Evolutionary conservation across 2,888 invertebrate species (phyloP).

Genomic region (Oscheius sp.): DNA sequence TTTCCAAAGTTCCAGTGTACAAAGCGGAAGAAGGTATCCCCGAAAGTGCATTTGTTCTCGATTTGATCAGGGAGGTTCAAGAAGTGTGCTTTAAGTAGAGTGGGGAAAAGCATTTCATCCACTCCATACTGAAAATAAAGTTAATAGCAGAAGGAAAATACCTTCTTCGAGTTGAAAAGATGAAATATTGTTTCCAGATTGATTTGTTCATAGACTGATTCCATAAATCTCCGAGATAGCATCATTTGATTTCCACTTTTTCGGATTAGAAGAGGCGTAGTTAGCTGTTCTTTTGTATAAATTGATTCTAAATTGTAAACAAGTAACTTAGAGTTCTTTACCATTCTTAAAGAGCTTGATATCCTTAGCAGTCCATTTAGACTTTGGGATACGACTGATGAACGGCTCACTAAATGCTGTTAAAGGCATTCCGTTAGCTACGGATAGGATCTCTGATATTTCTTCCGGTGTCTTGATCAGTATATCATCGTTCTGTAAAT

Average conservation of each 20-base stretch:
- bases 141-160: background rate
- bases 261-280: background rate
- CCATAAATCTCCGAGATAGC: slow-evolving; percentile 7
- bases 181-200: background rate
- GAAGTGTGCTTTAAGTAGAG: background rate
- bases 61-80: slow-evolving; percentile 22
- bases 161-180: slow-evolving; percentile 11
- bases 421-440: slow-evolving; percentile 1
- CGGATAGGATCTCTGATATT: background rate
- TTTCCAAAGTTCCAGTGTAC: slow-evolving; percentile 24
- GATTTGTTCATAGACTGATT: background rate
- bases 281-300: background rate
- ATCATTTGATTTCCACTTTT: slow-evolving; percentile 14
- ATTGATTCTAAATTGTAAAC: background rate
- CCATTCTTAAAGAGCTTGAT: slow-evolving; percentile 6
- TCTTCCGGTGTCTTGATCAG: slow-evolving; percentile 15
- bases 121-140: slow-evolving; percentile 20
- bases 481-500: slow-evolving; percentile 10
- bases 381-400: background rate
- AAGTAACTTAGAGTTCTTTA: background rate
- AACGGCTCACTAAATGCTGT: background rate
- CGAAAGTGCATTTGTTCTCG: background rate
- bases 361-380: background rate
- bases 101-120: slow-evolving; percentile 21
- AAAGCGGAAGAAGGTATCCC: slow-evolving; percentile 8